A percentile compares a stretch with the other conserved stretches of the same genome.
Evolutionary conservation across 2,888 invertebrate species (phyloP).

Genomic region (Panorpa germanica): DNA sequence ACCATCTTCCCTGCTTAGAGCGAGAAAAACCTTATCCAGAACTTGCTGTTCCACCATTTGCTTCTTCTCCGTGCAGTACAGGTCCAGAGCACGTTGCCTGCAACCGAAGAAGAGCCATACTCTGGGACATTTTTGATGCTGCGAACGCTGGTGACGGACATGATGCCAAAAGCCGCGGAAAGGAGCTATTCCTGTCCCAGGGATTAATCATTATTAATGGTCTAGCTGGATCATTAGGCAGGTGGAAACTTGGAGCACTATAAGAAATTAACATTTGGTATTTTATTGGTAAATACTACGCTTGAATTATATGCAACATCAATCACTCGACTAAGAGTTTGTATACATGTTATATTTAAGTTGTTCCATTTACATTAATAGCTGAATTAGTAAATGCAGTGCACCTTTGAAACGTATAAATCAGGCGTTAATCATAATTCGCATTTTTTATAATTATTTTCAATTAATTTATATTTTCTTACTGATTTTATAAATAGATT

Average conservation of each 20-base stretch:
- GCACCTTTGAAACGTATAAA: no score
- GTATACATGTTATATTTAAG: no score
- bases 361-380: no score
- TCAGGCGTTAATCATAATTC: no score
- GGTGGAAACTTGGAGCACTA: slow-evolving; percentile 71
- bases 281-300: no score
- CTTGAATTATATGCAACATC: no score
- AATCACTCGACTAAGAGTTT: no score
- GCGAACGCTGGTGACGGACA: slow-evolving; percentile 14
- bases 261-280: no score
- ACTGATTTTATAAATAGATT: slow-evolving; percentile 5
- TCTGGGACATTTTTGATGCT: slow-evolving; percentile 18
- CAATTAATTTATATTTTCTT: no score
- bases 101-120: slow-evolving; percentile 86
- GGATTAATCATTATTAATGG: slow-evolving; percentile 82
- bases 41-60: slow-evolving; percentile 50
- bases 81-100: slow-evolving; percentile 56
- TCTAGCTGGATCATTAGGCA: slow-evolving; percentile 53
- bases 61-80: slow-evolving; percentile 66
- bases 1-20: slow-evolving; percentile 74
- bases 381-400: no score
- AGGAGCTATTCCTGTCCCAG: slow-evolving; percentile 87
- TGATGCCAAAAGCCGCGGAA: slow-evolving; percentile 92
- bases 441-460: no score
- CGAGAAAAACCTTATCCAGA: slow-evolving; percentile 59